A percentile compares a stretch with the other conserved stretches of the same genome.
Conservation (phyloP, 2,888 invertebrate genomes). For the Altica lythri region DNA sequence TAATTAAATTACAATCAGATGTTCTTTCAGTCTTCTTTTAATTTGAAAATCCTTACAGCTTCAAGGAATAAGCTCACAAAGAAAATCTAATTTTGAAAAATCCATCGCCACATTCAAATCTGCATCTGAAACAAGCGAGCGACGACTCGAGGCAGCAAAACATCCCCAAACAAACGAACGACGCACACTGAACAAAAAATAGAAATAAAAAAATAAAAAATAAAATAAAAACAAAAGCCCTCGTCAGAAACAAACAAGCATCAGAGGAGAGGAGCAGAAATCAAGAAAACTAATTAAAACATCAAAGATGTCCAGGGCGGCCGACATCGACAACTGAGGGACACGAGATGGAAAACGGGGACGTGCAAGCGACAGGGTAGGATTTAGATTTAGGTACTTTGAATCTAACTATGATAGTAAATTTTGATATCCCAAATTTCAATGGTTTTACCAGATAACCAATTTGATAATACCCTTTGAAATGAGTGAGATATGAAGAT, state of each 20-base stretch:
- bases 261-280: constrained; percentile 30
- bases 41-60: not conserved
- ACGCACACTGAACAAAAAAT: constrained; percentile 13
- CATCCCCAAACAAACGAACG: constrained; percentile 22
- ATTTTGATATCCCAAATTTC: too few species aligned
- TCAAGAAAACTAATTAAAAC: constrained; percentile 52
- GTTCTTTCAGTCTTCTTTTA: too few species aligned
- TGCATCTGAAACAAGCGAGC: constrained; percentile 23
- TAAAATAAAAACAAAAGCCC: constrained; percentile 31
- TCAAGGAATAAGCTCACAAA: constrained; percentile 8
- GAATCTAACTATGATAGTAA: constrained; percentile 2
- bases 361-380: constrained; percentile 12
- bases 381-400: too few species aligned
- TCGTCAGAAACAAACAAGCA: constrained; percentile 34
- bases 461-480: too few species aligned
- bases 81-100: constrained; percentile 23
- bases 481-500: too few species aligned
- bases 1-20: too few species aligned
- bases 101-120: constrained; percentile 17
- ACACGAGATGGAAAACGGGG: constrained; percentile 38
- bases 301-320: constrained; percentile 50
- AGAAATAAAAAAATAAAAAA: constrained; percentile 16
- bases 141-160: constrained; percentile 9
- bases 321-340: constrained; percentile 41
- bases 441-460: too few species aligned